Evolutionary conservation across 2,797 vertebrate genomes (phyloP).

Genomic region (Thamnophis elegans): DNA sequence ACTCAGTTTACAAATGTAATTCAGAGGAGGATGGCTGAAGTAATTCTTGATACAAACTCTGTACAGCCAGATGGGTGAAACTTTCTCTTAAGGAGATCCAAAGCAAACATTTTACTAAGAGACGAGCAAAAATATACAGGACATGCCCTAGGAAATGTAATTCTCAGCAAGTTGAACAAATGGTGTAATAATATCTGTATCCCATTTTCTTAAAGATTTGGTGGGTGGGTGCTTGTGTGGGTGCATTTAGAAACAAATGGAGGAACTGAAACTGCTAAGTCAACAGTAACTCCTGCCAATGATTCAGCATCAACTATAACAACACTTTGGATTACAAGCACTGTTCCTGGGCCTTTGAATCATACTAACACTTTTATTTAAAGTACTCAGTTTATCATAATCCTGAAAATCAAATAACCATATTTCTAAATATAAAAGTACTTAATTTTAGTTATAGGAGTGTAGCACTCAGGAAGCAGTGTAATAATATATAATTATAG

Average conservation of each 20-base stretch:
- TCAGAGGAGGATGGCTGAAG: slow-evolving; percentile 8
- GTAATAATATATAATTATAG: neutral
- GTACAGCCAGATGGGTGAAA: slow-evolving; percentile 25
- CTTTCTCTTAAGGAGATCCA: slow-evolving; percentile 31
- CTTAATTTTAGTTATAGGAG: neutral
- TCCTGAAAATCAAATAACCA: neutral
- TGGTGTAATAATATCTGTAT: slow-evolving; percentile 31
- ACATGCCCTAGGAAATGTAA: slow-evolving; percentile 23
- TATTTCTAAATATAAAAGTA: neutral
- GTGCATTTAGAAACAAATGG: neutral
- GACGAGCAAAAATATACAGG: slow-evolving; percentile 35
- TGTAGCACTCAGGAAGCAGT: neutral
- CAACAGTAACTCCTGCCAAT: slow-evolving; percentile 1
- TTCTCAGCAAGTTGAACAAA: slow-evolving; percentile 38
- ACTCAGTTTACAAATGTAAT: slow-evolving; percentile 1
- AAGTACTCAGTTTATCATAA: neutral
- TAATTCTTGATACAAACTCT: slow-evolving; percentile 3
- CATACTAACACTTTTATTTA: neutral
- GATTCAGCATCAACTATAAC: slow-evolving; percentile 20
- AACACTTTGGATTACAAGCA: neutral
- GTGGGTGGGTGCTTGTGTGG: neutral
- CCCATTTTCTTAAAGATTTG: slow-evolving; percentile 5
- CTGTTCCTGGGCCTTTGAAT: neutral
- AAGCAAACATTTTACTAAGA: slow-evolving; percentile 39
- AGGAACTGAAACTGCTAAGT: neutral